A percentile compares a stretch with the other conserved stretches of the same genome.
phyloP scores from a whole-genome alignment of 2,888 invertebrate genomes.

The Exephanes ischioxanthus region DNA sequence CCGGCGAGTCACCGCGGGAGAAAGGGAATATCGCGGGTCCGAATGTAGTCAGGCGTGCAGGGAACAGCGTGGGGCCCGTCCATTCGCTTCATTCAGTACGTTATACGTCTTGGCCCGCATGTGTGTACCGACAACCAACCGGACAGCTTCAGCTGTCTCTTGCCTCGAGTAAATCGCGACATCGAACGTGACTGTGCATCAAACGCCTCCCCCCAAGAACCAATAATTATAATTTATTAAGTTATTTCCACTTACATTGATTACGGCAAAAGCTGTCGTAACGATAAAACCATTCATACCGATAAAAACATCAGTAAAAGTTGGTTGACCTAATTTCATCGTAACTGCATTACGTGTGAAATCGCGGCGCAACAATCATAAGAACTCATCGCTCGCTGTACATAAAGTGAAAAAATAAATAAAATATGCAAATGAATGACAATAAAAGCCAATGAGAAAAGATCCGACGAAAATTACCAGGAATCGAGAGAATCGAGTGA shows the following conservation, averaged over 20 bases:
- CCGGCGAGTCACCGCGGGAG: slow-evolving; percentile 75
- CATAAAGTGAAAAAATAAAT: neutral
- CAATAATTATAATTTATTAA: neutral
- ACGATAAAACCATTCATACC: neutral
- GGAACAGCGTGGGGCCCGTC: slow-evolving; percentile 67
- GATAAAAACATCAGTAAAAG: neutral
- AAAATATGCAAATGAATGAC: slow-evolving; percentile 2
- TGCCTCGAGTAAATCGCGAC: slow-evolving; percentile 44
- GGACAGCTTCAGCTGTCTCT: slow-evolving; percentile 18
- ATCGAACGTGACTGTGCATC: slow-evolving; percentile 19
- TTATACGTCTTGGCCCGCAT: slow-evolving; percentile 78
- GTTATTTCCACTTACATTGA: neutral
- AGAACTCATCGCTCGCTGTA: slow-evolving; percentile 3
- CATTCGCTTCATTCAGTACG: slow-evolving; percentile 83
- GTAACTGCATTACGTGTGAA: neutral
- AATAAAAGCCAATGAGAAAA: slow-evolving; percentile 7
- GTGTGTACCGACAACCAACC: slow-evolving; percentile 68
- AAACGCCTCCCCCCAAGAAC: neutral
- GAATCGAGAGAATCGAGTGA: slow-evolving; percentile 51
- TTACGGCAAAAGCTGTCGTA: neutral
- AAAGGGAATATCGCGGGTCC: slow-evolving; percentile 77
- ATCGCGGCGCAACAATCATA: neutral
- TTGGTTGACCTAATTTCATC: slow-evolving; percentile 5
- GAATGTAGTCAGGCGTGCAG: slow-evolving; percentile 54
- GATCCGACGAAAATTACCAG: slow-evolving; percentile 21